These are phyloP conservation scores for Alca torda DNA, from an alignment of 2,797 vertebrate species.

Conservation along the genomic window DNA sequence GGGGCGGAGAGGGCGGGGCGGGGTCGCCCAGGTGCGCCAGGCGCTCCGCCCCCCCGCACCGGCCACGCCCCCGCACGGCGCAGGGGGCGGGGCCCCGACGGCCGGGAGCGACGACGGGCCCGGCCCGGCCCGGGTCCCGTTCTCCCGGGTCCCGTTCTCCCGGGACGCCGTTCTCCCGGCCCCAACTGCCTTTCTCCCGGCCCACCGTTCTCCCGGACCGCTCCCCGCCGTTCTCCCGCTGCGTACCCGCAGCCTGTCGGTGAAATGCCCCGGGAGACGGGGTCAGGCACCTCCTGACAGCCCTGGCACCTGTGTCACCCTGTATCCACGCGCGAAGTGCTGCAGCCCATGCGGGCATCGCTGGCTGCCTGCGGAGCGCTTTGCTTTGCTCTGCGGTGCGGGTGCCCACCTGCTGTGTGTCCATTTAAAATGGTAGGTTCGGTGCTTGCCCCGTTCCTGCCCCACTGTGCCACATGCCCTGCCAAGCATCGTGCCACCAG, in stretches of 20 bases:
- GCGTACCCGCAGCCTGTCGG: too few species aligned
- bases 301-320: too few species aligned
- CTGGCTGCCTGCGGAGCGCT: rapidly evolving
- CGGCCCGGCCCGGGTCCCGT: too few species aligned
- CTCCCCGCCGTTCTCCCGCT: too few species aligned
- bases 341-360: rapidly evolving
- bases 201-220: too few species aligned
- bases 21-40: neutral
- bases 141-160: too few species aligned
- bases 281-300: neutral
- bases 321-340: too few species aligned
- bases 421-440: neutral
- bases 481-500: neutral
- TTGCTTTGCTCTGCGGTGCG: neutral
- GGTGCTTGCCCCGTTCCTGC: neutral
- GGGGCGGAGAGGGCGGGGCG: neutral
- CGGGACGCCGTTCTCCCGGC: too few species aligned
- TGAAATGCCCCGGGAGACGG: neutral
- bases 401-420: rapidly evolving
- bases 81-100: neutral
- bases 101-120: too few species aligned
- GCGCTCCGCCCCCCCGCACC: neutral
- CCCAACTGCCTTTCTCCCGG: too few species aligned
- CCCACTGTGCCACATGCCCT: rapidly evolving
- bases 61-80: neutral